Conservation (phyloP, 2,797 vertebrate species). For the Danio jaintianensis region DNA sequence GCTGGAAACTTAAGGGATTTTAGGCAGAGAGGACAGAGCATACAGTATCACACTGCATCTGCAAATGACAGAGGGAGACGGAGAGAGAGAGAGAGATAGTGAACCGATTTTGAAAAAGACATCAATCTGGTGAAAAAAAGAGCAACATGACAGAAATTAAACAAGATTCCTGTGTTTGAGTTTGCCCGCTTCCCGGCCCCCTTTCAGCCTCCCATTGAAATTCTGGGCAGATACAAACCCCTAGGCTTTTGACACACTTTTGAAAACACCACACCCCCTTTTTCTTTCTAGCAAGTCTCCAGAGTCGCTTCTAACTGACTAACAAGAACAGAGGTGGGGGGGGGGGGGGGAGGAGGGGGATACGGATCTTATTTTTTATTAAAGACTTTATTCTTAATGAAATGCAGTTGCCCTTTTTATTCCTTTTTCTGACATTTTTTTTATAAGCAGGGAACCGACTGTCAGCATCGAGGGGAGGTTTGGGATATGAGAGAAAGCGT, state of each 20-base stretch:
- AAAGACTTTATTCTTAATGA: constrained; percentile 67
- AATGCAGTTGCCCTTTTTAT: constrained; percentile 61
- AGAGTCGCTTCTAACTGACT: constrained; percentile 81
- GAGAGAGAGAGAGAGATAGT: constrained; percentile 61
- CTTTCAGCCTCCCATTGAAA: constrained; percentile 87
- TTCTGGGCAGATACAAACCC: constrained; percentile 89
- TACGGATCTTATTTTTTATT: constrained; percentile 68
- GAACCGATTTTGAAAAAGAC: constrained; percentile 83
- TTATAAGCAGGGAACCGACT: constrained; percentile 14
- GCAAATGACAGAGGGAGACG: constrained; percentile 36
- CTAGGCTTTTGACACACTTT: constrained; percentile 92
- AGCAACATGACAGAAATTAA: constrained; percentile 89
- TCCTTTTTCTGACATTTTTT: constrained; percentile 28
- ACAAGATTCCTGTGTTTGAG: constrained; percentile 85
- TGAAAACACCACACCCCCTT: constrained; percentile 85
- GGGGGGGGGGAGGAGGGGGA: background rate
- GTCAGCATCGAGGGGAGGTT: constrained; percentile 21
- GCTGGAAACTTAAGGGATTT: constrained; percentile 48
- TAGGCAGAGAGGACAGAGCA: constrained; percentile 41
- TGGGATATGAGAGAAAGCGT: constrained; percentile 2
- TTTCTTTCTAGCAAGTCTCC: constrained; percentile 83
- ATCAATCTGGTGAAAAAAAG: constrained; percentile 81
- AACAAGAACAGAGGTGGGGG: constrained; percentile 69
- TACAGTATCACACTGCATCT: constrained; percentile 17
- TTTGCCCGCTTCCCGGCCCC: constrained; percentile 85